A percentile compares a stretch with the other conserved stretches of the same genome.
phyloP scores from a whole-genome alignment of 2,888 invertebrate genomes.

The Euplagia quadripunctaria region DNA sequence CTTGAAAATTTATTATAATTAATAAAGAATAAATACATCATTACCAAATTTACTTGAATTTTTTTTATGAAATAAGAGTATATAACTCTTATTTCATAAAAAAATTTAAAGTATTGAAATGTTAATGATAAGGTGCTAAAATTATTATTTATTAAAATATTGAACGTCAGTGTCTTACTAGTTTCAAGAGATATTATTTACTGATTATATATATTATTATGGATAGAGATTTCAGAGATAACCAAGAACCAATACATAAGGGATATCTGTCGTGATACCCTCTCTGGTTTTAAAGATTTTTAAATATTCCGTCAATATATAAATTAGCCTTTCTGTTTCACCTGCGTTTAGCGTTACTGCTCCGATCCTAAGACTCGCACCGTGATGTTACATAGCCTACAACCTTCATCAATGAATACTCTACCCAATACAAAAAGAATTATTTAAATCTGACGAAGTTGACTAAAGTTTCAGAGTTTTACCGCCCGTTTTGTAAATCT shows the following conservation, averaged over 20 bases:
- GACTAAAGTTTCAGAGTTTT: too few relatives aligned
- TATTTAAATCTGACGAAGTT: too few relatives aligned
- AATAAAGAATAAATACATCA: constrained; percentile 27
- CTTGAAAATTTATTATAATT: background rate
- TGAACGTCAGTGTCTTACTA: constrained; percentile 45
- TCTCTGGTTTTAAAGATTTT: background rate
- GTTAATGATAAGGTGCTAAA: constrained; percentile 47
- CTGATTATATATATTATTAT: constrained; percentile 27
- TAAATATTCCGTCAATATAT: background rate
- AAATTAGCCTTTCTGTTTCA: too few relatives aligned
- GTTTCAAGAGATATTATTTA: constrained; percentile 24
- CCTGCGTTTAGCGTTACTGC: too few relatives aligned
- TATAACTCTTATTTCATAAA: too few relatives aligned
- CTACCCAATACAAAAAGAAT: too few relatives aligned
- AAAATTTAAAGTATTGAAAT: too few relatives aligned
- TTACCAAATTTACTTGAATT: constrained; percentile 2
- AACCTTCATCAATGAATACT: too few relatives aligned
- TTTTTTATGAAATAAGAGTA: constrained; percentile 22
- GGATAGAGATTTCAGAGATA: constrained; percentile 15
- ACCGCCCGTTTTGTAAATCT: too few relatives aligned
- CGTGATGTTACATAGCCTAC: too few relatives aligned
- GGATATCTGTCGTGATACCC: background rate
- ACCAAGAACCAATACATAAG: background rate
- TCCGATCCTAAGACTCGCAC: too few relatives aligned
- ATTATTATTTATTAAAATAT: constrained; percentile 31